Percentiles rank a stretch among this genome's conserved stretches.
These are phyloP conservation scores for Cylindroiulus punctatus DNA, from an alignment of 2,888 invertebrate species.

Conservation along the genomic window DNA sequence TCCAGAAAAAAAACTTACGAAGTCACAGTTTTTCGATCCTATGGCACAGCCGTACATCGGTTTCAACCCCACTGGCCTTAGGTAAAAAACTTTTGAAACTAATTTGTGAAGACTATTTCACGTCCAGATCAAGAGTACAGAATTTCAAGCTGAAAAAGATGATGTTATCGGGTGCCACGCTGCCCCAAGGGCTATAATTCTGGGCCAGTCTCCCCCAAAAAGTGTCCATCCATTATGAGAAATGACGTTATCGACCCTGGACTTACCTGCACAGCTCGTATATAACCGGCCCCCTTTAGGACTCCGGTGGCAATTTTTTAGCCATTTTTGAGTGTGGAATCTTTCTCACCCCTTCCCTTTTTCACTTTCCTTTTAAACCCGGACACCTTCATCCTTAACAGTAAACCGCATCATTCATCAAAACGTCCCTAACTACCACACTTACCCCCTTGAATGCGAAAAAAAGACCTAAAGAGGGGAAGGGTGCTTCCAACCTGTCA, in stretches of 20 bases:
- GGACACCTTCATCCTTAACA: slow-evolving; percentile 47
- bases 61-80: background rate
- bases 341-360: slow-evolving; percentile 49
- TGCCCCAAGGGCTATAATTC: slow-evolving; percentile 26
- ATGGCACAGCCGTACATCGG: background rate
- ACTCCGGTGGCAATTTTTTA: slow-evolving; percentile 29
- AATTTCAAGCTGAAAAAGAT: slow-evolving; percentile 9
- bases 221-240: slow-evolving; percentile 12
- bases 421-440: slow-evolving; percentile 47
- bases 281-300: background rate
- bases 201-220: slow-evolving; percentile 24
- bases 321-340: slow-evolving; percentile 9
- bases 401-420: slow-evolving; percentile 53
- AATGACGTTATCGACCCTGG: slow-evolving; percentile 1
- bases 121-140: slow-evolving; percentile 3
- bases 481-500: slow-evolving; percentile 32
- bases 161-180: slow-evolving; percentile 23
- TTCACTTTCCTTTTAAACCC: background rate
- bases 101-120: slow-evolving; percentile 38
- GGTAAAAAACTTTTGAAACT: slow-evolving; percentile 41
- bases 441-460: slow-evolving; percentile 42
- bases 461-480: slow-evolving; percentile 21
- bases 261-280: slow-evolving; percentile 16
- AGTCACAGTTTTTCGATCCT: background rate
- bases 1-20: background rate